phyloP scores from a whole-genome alignment of 2,888 invertebrate genomes.

The Acronicta leporina region DNA sequence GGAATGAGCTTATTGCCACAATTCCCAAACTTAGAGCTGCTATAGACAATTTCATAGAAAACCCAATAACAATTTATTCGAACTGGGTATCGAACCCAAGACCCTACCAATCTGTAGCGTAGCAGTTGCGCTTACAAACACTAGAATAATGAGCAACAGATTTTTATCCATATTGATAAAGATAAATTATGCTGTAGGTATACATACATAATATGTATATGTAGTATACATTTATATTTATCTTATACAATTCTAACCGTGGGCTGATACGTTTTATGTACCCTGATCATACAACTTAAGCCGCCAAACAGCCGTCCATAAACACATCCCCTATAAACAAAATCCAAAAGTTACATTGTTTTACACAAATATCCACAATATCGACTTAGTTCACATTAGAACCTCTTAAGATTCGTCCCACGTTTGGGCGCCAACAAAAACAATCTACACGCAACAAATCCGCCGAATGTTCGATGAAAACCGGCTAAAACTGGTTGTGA shows the following conservation, averaged over 20 bases:
- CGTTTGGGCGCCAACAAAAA: slow-evolving; percentile 63
- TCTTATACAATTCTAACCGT: background rate
- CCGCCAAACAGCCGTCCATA: slow-evolving; percentile 13
- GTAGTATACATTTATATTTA: too few relatives aligned
- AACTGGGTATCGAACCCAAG: too few relatives aligned
- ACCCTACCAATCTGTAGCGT: too few relatives aligned
- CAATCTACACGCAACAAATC: slow-evolving; percentile 84
- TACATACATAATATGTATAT: too few relatives aligned
- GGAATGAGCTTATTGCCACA: too few relatives aligned
- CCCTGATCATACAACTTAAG: slow-evolving; percentile 39
- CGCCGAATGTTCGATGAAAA: slow-evolving; percentile 63
- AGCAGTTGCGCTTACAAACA: too few relatives aligned
- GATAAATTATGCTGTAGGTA: too few relatives aligned
- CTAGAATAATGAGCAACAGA: too few relatives aligned
- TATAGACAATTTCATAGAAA: too few relatives aligned
- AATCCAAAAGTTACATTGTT: slow-evolving; percentile 50
- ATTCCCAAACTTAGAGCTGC: too few relatives aligned
- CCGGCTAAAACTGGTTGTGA: slow-evolving; percentile 62
- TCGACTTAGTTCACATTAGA: slow-evolving; percentile 58
- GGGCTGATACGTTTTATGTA: slow-evolving; percentile 34
- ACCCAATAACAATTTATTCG: too few relatives aligned
- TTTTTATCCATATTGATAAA: too few relatives aligned
- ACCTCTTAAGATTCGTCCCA: slow-evolving; percentile 66
- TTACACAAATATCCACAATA: slow-evolving; percentile 53
- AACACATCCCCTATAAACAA: slow-evolving; percentile 47